These are phyloP conservation scores for Sepiola atlantica DNA, from an alignment of 2,888 invertebrate species.

Conservation along the genomic window DNA sequence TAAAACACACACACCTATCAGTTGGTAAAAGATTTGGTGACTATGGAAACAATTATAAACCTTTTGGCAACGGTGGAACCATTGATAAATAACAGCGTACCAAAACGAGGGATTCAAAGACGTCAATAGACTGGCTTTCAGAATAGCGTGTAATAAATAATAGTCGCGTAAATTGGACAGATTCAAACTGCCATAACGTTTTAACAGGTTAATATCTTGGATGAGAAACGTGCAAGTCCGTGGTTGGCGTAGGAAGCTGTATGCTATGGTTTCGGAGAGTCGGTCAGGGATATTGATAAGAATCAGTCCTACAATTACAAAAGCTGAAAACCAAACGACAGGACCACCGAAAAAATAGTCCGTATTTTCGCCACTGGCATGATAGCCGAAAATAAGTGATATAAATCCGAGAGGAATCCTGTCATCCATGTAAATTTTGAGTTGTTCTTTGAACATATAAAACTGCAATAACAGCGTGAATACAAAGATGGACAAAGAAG, in stretches of 20 bases:
- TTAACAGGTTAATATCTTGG: not conserved
- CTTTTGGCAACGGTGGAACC: not conserved
- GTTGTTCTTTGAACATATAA: too few species aligned
- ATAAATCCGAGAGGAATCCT: too few species aligned
- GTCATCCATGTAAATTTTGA: too few species aligned
- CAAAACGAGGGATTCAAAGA: slow-evolving; percentile 34
- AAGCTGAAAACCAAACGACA: not conserved
- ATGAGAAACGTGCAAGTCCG: not conserved
- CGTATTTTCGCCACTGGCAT: not conserved
- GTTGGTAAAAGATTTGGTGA: not conserved
- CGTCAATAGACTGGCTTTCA: not conserved
- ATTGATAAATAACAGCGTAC: not conserved
- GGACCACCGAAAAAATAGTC: not conserved
- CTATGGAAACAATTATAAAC: not conserved
- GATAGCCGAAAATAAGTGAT: not conserved
- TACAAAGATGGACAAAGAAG: too few species aligned
- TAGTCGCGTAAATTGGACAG: not conserved
- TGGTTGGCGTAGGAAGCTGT: not conserved
- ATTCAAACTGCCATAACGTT: not conserved
- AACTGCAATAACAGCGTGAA: too few species aligned
- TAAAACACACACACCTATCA: not conserved
- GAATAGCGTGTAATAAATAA: not conserved
- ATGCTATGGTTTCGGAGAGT: not conserved
- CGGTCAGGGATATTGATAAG: not conserved
- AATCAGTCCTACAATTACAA: not conserved